Percentiles rank a stretch among this genome's conserved stretches.
phyloP scores from a whole-genome alignment of 2,797 vertebrate genomes.

The Psittacula derbiana region DNA sequence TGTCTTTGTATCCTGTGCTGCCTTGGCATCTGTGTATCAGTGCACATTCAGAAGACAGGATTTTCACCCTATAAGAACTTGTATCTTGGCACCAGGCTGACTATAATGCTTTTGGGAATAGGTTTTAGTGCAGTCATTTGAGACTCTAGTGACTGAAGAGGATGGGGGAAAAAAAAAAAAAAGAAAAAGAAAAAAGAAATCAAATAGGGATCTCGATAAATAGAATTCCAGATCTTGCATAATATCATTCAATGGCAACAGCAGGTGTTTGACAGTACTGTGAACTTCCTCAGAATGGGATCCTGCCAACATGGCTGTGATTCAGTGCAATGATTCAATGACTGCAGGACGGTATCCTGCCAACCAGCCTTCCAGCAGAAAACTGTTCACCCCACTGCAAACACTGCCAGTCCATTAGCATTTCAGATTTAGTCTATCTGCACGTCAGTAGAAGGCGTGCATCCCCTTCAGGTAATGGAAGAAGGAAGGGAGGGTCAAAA shows the following conservation, averaged over 20 bases:
- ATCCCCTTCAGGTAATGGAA: constrained; percentile 54
- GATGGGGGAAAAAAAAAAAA: neutral
- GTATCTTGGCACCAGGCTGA: neutral
- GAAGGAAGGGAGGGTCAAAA: neutral
- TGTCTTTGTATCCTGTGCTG: neutral
- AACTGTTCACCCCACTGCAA: constrained; percentile 60
- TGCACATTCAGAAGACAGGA: neutral
- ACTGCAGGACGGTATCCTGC: constrained; percentile 66
- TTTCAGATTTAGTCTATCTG: constrained; percentile 67
- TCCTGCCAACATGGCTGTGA: constrained; percentile 78
- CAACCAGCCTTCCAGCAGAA: constrained; percentile 69
- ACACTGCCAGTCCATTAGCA: constrained; percentile 69
- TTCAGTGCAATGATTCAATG: constrained; percentile 79
- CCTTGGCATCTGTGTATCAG: neutral
- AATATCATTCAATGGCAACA: constrained; percentile 79
- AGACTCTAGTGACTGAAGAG: constrained; percentile 45
- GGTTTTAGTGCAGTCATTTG: constrained; percentile 56
- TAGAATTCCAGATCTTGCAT: constrained; percentile 77
- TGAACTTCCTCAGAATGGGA: constrained; percentile 80
- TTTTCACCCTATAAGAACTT: constrained; percentile 11
- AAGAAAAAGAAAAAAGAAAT: constrained; percentile 13
- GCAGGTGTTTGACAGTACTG: constrained; percentile 80
- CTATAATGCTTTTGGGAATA: constrained; percentile 14
- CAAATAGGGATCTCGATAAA: constrained; percentile 75
- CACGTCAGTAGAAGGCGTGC: constrained; percentile 8